Evolutionary conservation across 2,888 invertebrate species (phyloP).

Genomic region (Metacarcinus magister): DNA sequence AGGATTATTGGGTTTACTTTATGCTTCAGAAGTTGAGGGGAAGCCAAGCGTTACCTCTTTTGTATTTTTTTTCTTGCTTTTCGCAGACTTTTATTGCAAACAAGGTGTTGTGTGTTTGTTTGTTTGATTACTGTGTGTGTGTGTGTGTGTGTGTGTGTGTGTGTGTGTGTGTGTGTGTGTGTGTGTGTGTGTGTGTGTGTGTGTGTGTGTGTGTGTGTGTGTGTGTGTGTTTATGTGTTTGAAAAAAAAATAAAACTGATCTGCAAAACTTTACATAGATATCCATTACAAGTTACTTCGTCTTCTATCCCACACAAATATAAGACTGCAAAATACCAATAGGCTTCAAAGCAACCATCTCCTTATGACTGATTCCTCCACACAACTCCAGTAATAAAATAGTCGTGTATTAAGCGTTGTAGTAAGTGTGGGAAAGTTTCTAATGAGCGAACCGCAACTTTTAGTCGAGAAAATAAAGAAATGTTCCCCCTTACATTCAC

Average conservation of each 20-base stretch:
- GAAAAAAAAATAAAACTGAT: too few relatives aligned
- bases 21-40: not conserved
- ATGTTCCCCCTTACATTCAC: not conserved
- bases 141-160: not conserved
- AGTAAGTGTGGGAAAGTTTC: not conserved
- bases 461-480: not conserved
- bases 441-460: not conserved
- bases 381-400: not conserved
- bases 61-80: too few relatives aligned
- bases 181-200: not conserved
- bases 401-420: not conserved
- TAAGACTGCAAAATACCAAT: not conserved
- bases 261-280: too few relatives aligned
- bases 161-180: not conserved
- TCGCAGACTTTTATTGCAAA: too few relatives aligned
- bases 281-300: too few relatives aligned
- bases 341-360: not conserved
- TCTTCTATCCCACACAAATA: too few relatives aligned
- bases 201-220: not conserved
- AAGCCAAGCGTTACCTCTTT: not conserved
- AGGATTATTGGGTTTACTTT: not conserved
- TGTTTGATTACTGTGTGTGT: not conserved
- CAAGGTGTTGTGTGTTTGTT: not conserved
- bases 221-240: not conserved
- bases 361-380: not conserved